These are phyloP conservation scores for Bombyx mandarina DNA, from an alignment of 1,140 invertebrate genomes.

Conservation along the genomic window DNA sequence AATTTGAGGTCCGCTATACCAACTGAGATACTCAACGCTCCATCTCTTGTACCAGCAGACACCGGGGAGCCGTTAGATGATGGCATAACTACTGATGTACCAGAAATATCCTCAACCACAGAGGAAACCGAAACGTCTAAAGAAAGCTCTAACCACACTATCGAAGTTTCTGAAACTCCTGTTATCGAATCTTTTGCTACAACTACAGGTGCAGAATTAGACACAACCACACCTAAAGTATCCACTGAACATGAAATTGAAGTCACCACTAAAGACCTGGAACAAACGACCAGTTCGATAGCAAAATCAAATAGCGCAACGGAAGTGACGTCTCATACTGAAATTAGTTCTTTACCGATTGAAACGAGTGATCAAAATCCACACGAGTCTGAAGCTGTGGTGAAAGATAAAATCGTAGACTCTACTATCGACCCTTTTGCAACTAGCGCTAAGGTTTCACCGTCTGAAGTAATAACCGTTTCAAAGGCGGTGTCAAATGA, in stretches of 20 bases:
- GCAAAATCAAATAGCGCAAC: conserved; percentile 39
- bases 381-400: conserved; percentile 39
- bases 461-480: conserved; percentile 29
- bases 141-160: conserved; percentile 7
- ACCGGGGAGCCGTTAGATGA: conserved; percentile 30
- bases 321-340: conserved; percentile 47
- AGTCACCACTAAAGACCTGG: conserved; percentile 15
- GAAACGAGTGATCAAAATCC: conserved; percentile 64
- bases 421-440: conserved; percentile 24
- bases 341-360: conserved; percentile 54
- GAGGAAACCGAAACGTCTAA: conserved; percentile 5
- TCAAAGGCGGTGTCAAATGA: conserved; percentile 20
- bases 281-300: conserved; percentile 30
- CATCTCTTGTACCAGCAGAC: conserved; percentile 33
- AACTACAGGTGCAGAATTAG: conserved; percentile 6
- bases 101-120: conserved; percentile 5
- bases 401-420: conserved; percentile 26
- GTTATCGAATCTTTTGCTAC: neutral
- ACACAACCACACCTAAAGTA: neutral
- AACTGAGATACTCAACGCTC: conserved; percentile 44
- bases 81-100: conserved; percentile 14
- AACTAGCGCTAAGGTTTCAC: conserved; percentile 20
- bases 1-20: conserved; percentile 51
- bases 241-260: conserved; percentile 7
- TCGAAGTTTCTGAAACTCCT: conserved; percentile 11